A percentile compares a stretch with the other conserved stretches of the same genome.
phyloP scores from a whole-genome alignment of 2,888 invertebrate species.

The Cryptops parisi region DNA sequence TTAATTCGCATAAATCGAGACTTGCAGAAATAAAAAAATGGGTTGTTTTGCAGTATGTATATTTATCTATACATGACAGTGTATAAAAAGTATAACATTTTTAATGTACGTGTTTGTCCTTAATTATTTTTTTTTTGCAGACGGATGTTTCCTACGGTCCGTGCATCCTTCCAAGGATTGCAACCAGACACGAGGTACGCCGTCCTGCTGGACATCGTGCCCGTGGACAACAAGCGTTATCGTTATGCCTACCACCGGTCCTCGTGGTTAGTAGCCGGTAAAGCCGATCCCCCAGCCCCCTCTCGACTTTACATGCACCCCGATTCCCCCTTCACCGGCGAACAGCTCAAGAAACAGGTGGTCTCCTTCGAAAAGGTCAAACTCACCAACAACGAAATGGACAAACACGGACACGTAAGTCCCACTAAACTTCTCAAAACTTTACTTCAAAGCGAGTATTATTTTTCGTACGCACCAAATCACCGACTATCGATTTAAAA shows the following conservation, averaged over 20 bases:
- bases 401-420: slow-evolving; percentile 84
- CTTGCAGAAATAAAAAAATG: too few relatives aligned
- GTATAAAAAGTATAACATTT: too few relatives aligned
- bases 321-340: slow-evolving; percentile 88
- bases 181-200: slow-evolving; percentile 51
- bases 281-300: slow-evolving; percentile 92
- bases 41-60: neutral
- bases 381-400: slow-evolving; percentile 96
- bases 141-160: slow-evolving; percentile 95
- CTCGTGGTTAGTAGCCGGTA: slow-evolving; percentile 95
- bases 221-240: slow-evolving; percentile 91
- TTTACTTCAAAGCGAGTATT: too few relatives aligned
- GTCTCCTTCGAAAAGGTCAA: slow-evolving; percentile 98
- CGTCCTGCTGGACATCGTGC: slow-evolving; percentile 89
- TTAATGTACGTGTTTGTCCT: neutral
- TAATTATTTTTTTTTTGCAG: slow-evolving; percentile 38
- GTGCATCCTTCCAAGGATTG: slow-evolving; percentile 66
- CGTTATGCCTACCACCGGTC: slow-evolving; percentile 94
- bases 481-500: too few relatives aligned
- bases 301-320: slow-evolving; percentile 90
- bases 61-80: too few relatives aligned
- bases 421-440: too few relatives aligned
- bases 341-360: slow-evolving; percentile 89
- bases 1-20: too few relatives aligned
- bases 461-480: too few relatives aligned